Conservation (phyloP, 2,888 invertebrate species). For the Ophioninae sp. region DNA sequence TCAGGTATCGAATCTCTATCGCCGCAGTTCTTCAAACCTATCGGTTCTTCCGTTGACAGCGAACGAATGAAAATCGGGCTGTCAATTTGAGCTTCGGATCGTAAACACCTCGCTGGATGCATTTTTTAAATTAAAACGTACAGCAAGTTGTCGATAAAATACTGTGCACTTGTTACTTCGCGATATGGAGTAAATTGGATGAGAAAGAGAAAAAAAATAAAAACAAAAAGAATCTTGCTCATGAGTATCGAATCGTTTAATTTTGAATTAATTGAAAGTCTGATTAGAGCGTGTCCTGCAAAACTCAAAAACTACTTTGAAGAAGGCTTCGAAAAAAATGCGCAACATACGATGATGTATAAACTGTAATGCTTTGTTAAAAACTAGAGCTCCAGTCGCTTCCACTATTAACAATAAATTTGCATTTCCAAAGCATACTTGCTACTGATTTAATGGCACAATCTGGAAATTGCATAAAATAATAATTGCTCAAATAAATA, state of each 20-base stretch:
- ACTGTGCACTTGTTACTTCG: background rate
- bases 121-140: background rate
- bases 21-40: background rate
- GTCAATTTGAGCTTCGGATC: constrained; percentile 22
- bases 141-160: background rate
- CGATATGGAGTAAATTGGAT: background rate
- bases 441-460: too few species aligned
- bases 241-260: background rate
- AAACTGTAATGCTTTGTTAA: too few species aligned
- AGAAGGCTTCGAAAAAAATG: too few species aligned
- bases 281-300: background rate
- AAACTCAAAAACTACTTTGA: too few species aligned
- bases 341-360: too few species aligned
- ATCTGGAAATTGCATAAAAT: background rate
- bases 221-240: too few species aligned
- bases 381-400: too few species aligned
- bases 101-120: background rate
- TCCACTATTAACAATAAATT: too few species aligned
- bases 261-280: background rate
- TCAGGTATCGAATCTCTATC: constrained; percentile 23
- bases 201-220: background rate
- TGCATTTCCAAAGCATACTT: too few species aligned
- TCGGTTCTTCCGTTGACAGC: constrained; percentile 21
- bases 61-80: constrained; percentile 38
- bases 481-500: too few species aligned